A percentile compares a stretch with the other conserved stretches of the same genome.
Evolutionary conservation across 1,140 invertebrate species (phyloP).

Genomic region (Hylyphantes graminicola): DNA sequence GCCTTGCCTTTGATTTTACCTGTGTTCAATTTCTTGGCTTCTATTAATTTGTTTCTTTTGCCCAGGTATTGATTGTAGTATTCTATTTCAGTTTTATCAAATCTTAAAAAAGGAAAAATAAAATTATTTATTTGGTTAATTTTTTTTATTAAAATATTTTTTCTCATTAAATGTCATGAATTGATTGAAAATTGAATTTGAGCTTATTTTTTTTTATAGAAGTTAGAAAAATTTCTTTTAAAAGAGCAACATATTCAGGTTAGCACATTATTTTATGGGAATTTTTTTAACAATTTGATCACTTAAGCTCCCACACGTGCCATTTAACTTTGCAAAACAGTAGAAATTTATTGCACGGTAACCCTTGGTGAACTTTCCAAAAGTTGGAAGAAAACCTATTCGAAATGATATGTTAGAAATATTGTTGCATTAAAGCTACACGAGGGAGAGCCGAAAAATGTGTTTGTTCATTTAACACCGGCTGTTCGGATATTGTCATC

Average conservation of each 20-base stretch:
- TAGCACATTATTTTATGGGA: no score
- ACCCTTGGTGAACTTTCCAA: no score
- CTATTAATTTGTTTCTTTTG: constrained; percentile 39
- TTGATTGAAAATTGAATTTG: not conserved
- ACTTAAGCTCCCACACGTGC: no score
- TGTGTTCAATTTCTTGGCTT: constrained; percentile 34
- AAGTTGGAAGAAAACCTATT: no score
- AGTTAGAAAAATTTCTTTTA: not conserved
- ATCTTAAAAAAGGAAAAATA: constrained; percentile 12
- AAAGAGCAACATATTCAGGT: not conserved
- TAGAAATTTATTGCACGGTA: no score
- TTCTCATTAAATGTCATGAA: not conserved
- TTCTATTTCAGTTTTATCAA: constrained; percentile 24
- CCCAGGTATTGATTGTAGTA: constrained; percentile 14
- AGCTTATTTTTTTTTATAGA: not conserved
- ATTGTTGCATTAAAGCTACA: no score
- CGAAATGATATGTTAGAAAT: no score
- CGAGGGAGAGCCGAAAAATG: no score
- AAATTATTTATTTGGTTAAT: not conserved
- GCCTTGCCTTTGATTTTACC: constrained; percentile 32
- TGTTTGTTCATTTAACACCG: no score
- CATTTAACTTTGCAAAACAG: no score
- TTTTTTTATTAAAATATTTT: not conserved
- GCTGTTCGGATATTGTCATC: no score
- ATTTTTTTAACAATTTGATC: no score